phyloP scores from a whole-genome alignment of 2,113 vertebrate species.

The Beaufortia kweichowensis region DNA sequence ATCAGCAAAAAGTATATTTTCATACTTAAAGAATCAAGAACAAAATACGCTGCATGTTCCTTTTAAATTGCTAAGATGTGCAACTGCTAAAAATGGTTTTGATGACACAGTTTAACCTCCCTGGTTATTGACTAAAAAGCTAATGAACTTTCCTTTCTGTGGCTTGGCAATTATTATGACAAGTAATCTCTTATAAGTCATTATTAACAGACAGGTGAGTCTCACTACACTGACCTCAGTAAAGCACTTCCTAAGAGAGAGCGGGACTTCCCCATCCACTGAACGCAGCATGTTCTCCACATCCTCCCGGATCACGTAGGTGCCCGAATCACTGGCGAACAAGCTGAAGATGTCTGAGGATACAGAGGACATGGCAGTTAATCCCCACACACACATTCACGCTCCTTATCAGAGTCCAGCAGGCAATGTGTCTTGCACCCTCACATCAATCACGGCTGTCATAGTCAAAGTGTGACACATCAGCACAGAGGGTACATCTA shows the following conservation, averaged over 20 bases:
- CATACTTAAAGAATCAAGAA: neutral
- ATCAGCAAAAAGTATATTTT: neutral
- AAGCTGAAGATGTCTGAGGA: slow-evolving; percentile 95
- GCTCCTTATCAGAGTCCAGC: slow-evolving; percentile 42
- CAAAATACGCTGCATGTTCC: neutral
- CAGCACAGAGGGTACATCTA: neutral
- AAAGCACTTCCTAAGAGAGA: slow-evolving; percentile 91
- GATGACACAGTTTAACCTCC: slow-evolving; percentile 3
- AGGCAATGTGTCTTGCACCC: slow-evolving; percentile 21
- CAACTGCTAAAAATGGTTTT: neutral
- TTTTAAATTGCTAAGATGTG: neutral
- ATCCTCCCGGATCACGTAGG: slow-evolving; percentile 90
- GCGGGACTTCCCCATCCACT: slow-evolving; percentile 92
- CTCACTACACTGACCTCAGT: slow-evolving; percentile 79
- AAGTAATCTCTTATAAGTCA: neutral
- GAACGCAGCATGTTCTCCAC: slow-evolving; percentile 91
- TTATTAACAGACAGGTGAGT: slow-evolving; percentile 21
- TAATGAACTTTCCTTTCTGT: slow-evolving; percentile 19
- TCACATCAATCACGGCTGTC: slow-evolving; percentile 38
- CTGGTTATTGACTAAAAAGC: slow-evolving; percentile 34
- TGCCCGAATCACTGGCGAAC: slow-evolving; percentile 92
- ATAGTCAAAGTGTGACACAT: slow-evolving; percentile 1
- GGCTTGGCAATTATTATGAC: neutral
- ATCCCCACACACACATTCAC: slow-evolving; percentile 8
- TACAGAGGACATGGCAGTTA: neutral